Evolutionary conservation across 2,888 invertebrate genomes (phyloP).

Genomic region (Standfussiana lucernea): DNA sequence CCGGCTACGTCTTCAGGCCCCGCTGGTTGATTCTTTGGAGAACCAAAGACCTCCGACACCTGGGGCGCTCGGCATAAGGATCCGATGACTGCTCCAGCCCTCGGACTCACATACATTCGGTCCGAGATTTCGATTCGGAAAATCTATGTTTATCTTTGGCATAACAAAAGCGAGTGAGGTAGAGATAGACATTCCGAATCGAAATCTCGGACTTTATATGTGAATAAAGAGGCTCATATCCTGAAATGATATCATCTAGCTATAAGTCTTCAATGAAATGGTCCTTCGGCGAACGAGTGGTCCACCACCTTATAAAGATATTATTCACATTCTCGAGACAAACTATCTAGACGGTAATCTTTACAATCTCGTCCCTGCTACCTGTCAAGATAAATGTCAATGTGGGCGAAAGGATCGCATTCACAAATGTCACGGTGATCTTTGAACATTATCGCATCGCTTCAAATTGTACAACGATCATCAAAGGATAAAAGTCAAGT

Average conservation of each 20-base stretch:
- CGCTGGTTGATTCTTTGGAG: background rate
- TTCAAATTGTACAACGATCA: constrained; percentile 26
- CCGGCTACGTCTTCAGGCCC: background rate
- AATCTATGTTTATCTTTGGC: background rate
- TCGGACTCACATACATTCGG: background rate
- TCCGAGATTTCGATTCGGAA: background rate
- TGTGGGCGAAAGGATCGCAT: constrained; percentile 42
- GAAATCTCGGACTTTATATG: background rate
- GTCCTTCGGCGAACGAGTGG: background rate
- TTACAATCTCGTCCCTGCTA: constrained; percentile 1
- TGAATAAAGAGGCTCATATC: background rate
- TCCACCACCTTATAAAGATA: background rate
- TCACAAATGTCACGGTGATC: constrained; percentile 63
- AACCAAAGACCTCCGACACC: background rate
- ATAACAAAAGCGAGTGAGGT: background rate
- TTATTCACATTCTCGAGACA: constrained; percentile 10
- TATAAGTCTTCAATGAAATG: background rate
- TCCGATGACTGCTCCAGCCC: background rate
- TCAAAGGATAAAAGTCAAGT: constrained; percentile 28
- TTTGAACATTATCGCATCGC: constrained; percentile 49
- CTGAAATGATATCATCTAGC: background rate
- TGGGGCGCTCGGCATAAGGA: background rate
- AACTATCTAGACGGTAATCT: too few relatives aligned
- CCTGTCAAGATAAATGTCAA: constrained; percentile 22
- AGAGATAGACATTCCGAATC: background rate